Conservation (phyloP, 2,888 invertebrate species). For the Nomada lathburiana region DNA sequence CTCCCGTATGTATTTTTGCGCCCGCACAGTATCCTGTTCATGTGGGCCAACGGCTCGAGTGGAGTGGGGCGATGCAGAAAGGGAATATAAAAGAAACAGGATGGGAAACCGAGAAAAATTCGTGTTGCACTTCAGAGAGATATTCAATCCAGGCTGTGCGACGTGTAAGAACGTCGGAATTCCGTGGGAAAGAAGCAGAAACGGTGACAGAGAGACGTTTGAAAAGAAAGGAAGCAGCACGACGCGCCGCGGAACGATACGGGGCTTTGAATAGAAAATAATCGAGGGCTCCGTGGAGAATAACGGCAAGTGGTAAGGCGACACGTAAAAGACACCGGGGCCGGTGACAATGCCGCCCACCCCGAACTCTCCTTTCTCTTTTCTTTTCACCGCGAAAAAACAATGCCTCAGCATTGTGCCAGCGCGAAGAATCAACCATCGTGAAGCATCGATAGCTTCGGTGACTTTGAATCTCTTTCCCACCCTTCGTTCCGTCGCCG, state of each 20-base stretch:
- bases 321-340: conserved; percentile 32
- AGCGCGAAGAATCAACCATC: conserved; percentile 10
- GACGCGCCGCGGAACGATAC: conserved; percentile 31
- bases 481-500: neutral
- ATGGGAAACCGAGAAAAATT: conserved; percentile 10
- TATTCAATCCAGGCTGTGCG: conserved; percentile 16
- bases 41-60: conserved; percentile 26
- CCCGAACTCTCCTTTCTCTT: neutral
- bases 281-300: conserved; percentile 58
- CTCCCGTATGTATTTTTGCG: neutral
- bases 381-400: conserved; percentile 10
- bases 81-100: neutral
- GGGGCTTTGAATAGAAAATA: conserved; percentile 63
- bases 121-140: conserved; percentile 16
- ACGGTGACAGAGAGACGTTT: conserved; percentile 16
- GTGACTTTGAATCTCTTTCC: conserved; percentile 18
- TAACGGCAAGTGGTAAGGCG: conserved; percentile 57
- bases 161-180: conserved; percentile 15
- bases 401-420: conserved; percentile 3
- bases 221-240: conserved; percentile 18
- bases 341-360: neutral
- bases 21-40: conserved; percentile 16
- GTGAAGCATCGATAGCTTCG: conserved; percentile 36
- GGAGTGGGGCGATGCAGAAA: neutral
- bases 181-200: neutral